Evolutionary conservation across 2,797 vertebrate species (phyloP).

Genomic region (Iguana delicatissima): DNA sequence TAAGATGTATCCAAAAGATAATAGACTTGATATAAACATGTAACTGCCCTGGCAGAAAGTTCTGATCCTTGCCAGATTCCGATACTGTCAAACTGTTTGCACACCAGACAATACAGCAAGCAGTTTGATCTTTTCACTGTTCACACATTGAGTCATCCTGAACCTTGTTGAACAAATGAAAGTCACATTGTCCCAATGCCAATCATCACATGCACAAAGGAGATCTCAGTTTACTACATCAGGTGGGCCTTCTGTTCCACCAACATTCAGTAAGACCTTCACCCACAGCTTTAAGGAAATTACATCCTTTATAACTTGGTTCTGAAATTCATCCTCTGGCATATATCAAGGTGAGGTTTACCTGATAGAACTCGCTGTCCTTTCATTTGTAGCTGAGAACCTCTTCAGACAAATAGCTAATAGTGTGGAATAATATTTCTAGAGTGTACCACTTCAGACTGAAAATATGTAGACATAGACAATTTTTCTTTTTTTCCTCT

Average conservation of each 20-base stretch:
- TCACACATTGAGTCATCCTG: too few species aligned
- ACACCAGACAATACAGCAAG: too few species aligned
- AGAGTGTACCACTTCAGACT: neutral
- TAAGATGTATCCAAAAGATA: constrained; percentile 22
- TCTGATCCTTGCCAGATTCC: neutral
- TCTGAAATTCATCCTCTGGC: neutral
- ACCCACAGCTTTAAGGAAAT: neutral
- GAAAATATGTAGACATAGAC: too few species aligned
- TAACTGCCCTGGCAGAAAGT: neutral
- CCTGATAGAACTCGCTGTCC: constrained; percentile 9
- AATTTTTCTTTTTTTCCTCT: too few species aligned
- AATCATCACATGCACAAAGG: too few species aligned
- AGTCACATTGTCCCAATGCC: too few species aligned
- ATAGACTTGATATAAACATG: neutral
- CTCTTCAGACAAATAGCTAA: neutral
- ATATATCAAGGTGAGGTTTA: neutral
- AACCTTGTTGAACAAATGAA: too few species aligned
- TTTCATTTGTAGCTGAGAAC: constrained; percentile 37
- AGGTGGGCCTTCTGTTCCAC: too few species aligned
- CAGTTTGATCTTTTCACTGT: too few species aligned
- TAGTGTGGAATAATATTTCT: neutral
- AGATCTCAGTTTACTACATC: too few species aligned
- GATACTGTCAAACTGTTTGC: too few species aligned
- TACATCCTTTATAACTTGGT: neutral
- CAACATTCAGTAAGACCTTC: too few species aligned